These are phyloP conservation scores for Drosophila sturtevanti DNA, from an alignment of 1,140 invertebrate genomes.

Conservation along the genomic window DNA sequence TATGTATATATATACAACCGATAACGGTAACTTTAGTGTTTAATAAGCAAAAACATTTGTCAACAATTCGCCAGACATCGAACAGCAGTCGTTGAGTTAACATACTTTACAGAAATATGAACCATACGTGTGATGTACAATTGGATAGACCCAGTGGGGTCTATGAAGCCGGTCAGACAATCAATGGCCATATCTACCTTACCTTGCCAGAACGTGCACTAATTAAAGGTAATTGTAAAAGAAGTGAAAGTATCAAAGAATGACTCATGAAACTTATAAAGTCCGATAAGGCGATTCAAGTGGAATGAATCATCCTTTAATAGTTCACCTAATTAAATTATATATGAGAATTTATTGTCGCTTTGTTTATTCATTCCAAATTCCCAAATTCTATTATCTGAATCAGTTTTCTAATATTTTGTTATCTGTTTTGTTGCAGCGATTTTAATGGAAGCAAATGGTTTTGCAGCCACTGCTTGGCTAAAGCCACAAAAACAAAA, in stretches of 20 bases:
- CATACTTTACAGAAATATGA: conserved; percentile 46
- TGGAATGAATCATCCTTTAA: conserved; percentile 24
- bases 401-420: neutral
- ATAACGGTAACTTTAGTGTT: conserved; percentile 41
- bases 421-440: no score
- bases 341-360: neutral
- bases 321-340: neutral
- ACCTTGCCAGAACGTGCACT: conserved; percentile 60
- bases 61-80: conserved; percentile 45
- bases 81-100: conserved; percentile 34
- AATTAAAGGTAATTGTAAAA: conserved; percentile 57
- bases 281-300: conserved; percentile 11
- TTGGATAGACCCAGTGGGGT: conserved; percentile 57
- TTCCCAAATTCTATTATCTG: neutral
- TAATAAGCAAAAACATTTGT: conserved; percentile 53
- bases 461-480: conserved; percentile 63
- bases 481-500: conserved; percentile 39
- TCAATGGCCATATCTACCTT: conserved; percentile 56
- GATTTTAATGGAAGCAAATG: conserved; percentile 61
- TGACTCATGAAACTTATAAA: conserved; percentile 35
- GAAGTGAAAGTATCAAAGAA: neutral
- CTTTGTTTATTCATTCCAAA: conserved; percentile 9
- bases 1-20: conserved; percentile 19
- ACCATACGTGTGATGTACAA: conserved; percentile 51
- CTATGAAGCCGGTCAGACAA: conserved; percentile 64